Evolutionary conservation across 2,113 vertebrate genomes (phyloP).

Genomic region (Cynoglossus semilaevis): DNA sequence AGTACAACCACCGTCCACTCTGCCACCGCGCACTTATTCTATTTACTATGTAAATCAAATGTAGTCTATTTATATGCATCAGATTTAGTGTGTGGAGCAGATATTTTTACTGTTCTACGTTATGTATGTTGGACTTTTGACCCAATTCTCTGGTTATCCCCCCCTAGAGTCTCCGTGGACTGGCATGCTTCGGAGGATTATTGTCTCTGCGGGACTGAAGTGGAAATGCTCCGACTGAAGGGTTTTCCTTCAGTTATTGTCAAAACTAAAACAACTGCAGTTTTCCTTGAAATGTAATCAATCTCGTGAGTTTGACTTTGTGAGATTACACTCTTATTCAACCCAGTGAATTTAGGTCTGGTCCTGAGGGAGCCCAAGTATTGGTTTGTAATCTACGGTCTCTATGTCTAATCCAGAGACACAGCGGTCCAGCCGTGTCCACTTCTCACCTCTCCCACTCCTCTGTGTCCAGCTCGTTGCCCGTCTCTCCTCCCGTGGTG

Average conservation of each 20-base stretch:
- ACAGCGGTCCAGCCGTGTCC: no score
- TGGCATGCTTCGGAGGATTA: slow-evolving; percentile 69
- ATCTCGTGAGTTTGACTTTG: slow-evolving; percentile 13
- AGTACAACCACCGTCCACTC: no score
- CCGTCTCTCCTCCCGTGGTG: slow-evolving; percentile 83
- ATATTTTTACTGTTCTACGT: no score
- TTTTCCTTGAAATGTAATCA: slow-evolving; percentile 3
- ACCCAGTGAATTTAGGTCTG: slow-evolving; percentile 49
- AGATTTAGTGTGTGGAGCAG: no score
- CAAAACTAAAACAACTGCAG: not conserved
- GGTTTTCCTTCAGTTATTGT: not conserved
- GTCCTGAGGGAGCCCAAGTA: slow-evolving; percentile 32
- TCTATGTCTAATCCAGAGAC: slow-evolving; percentile 34
- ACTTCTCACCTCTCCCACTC: slow-evolving; percentile 78
- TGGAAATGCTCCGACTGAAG: slow-evolving; percentile 2
- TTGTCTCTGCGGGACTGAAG: slow-evolving; percentile 32
- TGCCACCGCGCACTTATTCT: no score
- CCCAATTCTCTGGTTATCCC: slow-evolving; percentile 58
- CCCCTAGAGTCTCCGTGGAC: slow-evolving; percentile 45
- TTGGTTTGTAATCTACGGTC: slow-evolving; percentile 35
- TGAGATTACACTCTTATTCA: slow-evolving; percentile 26
- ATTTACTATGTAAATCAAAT: no score
- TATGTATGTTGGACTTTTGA: slow-evolving; percentile 55
- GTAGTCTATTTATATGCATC: no score
- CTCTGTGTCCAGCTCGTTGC: slow-evolving; percentile 77